Conservation (phyloP, 1,140 invertebrate genomes). For the Propsilocerus akamusi region DNA sequence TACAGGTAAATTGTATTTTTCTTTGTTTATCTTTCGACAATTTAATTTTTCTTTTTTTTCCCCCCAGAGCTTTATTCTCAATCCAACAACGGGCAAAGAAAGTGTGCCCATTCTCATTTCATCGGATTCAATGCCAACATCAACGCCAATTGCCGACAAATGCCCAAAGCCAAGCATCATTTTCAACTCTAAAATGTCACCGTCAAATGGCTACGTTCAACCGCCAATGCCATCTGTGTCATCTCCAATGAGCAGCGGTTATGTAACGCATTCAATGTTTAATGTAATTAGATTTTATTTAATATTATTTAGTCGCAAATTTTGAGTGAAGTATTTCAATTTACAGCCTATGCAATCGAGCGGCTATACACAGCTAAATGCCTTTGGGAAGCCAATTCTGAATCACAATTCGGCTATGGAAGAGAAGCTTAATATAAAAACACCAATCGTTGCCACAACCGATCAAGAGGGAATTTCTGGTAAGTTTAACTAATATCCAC, state of each 20-base stretch:
- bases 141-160: constrained; percentile 1
- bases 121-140: neutral
- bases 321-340: neutral
- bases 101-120: neutral
- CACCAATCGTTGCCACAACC: constrained; percentile 4
- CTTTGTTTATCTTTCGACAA: neutral
- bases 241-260: neutral
- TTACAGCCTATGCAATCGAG: neutral
- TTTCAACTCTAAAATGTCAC: neutral
- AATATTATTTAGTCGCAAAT: neutral
- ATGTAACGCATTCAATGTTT: neutral
- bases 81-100: neutral
- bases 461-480: constrained; percentile 6
- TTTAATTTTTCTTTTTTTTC: neutral
- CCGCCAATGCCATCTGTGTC: neutral
- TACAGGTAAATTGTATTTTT: neutral
- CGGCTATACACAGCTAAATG: constrained; percentile 4
- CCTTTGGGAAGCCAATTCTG: neutral
- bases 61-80: neutral
- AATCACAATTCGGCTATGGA: neutral
- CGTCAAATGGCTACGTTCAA: constrained; percentile 2
- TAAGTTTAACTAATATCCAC: neutral
- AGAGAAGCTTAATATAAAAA: constrained; percentile 5
- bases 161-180: neutral
- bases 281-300: neutral